Percentiles rank a stretch among this genome's conserved stretches.
Evolutionary conservation across 2,797 vertebrate genomes (phyloP).

Genomic region (Enteromius thamalakanensis): DNA sequence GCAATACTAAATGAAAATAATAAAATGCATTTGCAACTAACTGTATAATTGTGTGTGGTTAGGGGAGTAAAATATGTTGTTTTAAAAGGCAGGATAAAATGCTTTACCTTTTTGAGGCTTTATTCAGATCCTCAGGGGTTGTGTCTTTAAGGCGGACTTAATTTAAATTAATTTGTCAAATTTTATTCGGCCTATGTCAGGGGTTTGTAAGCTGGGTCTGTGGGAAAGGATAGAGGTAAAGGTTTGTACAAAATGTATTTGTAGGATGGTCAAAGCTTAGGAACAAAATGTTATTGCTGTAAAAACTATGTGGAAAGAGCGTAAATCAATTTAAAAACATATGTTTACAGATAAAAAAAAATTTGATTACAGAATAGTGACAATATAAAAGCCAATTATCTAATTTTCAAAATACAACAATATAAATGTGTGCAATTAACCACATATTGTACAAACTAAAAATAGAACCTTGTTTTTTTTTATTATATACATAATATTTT

Average conservation of each 20-base stretch:
- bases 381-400: neutral
- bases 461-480: neutral
- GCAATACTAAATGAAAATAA: conserved; percentile 1
- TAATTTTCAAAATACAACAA: neutral
- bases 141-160: neutral
- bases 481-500: neutral
- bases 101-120: neutral
- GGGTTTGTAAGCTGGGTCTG: neutral
- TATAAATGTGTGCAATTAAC: neutral
- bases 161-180: neutral
- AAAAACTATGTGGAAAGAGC: neutral
- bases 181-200: neutral
- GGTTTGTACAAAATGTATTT: neutral
- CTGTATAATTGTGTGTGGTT: neutral
- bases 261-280: neutral
- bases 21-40: neutral
- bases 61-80: neutral
- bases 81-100: conserved; percentile 22
- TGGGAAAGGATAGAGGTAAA: neutral
- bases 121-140: neutral
- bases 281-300: neutral
- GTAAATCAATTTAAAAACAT: neutral
- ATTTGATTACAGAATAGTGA: neutral
- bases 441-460: neutral
- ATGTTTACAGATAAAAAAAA: neutral